Conservation (phyloP, 2,113 vertebrate genomes). For the Gnathonemus echidnorhynchus region DNA sequence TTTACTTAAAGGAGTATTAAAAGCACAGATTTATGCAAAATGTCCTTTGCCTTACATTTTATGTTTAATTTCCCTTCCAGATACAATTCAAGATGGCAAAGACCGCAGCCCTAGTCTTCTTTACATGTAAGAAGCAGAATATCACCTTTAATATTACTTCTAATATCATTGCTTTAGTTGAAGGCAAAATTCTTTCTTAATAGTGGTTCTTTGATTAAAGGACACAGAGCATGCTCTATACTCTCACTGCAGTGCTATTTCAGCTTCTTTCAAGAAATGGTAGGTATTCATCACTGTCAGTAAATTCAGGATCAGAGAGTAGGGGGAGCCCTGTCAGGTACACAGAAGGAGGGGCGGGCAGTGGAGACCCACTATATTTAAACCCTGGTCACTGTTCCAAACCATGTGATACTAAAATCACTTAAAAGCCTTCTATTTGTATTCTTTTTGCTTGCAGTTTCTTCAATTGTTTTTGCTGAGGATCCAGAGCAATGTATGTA, state of each 20-base stretch:
- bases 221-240: not conserved
- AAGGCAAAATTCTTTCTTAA: not conserved
- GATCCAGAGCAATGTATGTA: conserved; percentile 46
- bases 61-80: conserved; percentile 23
- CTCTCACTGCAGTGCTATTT: not conserved
- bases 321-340: too few relatives aligned
- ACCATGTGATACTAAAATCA: not conserved
- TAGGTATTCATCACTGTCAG: not conserved
- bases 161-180: not conserved
- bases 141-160: not conserved
- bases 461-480: conserved; percentile 56
- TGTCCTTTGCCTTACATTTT: not conserved
- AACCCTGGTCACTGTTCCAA: not conserved
- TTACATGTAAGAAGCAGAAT: conserved; percentile 53
- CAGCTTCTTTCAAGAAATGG: not conserved
- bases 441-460: conserved; percentile 44
- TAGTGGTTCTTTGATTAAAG: not conserved
- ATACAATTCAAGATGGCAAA: conserved; percentile 48
- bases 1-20: not conserved
- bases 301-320: too few relatives aligned
- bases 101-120: conserved; percentile 49
- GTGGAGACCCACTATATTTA: not conserved
- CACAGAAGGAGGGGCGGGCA: not conserved
- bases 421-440: not conserved
- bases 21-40: not conserved